Conservation (phyloP, 2,888 invertebrate genomes). For the Salticus scenicus region DNA sequence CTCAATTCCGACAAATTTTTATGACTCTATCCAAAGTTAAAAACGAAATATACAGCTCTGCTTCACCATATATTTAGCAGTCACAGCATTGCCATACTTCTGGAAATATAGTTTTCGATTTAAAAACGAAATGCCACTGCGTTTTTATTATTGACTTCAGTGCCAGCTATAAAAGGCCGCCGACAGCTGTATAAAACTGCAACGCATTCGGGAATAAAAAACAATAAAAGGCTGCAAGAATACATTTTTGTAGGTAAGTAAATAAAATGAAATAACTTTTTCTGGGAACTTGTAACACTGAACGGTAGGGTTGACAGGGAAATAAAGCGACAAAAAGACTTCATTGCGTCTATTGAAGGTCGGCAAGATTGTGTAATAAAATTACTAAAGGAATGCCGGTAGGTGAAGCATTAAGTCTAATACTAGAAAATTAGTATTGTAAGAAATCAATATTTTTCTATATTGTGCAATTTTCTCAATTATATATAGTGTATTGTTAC, state of each 20-base stretch:
- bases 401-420: neutral
- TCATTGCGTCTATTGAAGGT: neutral
- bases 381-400: no score
- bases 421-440: neutral
- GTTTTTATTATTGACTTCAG: conserved; percentile 5
- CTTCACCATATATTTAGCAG: conserved; percentile 4
- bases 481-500: no score
- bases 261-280: conserved; percentile 28
- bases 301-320: neutral
- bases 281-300: conserved; percentile 15
- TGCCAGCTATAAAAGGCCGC: conserved; percentile 7
- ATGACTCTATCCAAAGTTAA: neutral
- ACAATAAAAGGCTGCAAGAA: conserved; percentile 45
- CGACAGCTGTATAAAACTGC: conserved; percentile 58
- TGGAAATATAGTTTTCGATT: conserved; percentile 15
- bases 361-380: neutral
- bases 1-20: neutral
- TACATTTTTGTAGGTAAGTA: conserved; percentile 30
- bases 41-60: neutral
- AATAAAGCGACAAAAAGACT: neutral
- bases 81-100: conserved; percentile 2
- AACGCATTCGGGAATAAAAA: conserved; percentile 35
- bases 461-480: no score
- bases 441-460: no score
- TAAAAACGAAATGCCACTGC: conserved; percentile 1